A percentile compares a stretch with the other conserved stretches of the same genome.
phyloP scores from a whole-genome alignment of 2,113 vertebrate genomes.

The Centropristis striata region DNA sequence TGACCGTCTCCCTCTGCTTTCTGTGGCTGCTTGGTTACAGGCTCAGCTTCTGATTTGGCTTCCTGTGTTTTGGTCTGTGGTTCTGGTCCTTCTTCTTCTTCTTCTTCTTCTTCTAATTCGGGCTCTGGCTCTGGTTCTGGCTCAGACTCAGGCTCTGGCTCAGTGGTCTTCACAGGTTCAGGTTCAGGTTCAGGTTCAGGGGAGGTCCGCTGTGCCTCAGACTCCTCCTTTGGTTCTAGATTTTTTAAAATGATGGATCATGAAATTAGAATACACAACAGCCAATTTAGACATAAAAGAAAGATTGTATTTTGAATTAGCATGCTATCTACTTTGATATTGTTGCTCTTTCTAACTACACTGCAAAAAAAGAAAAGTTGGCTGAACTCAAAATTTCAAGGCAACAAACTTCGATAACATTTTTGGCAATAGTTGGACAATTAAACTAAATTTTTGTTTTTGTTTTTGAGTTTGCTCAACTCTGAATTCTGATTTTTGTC shows the following conservation, averaged over 20 bases:
- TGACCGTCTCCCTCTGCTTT: conserved; percentile 38
- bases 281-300: too few relatives aligned
- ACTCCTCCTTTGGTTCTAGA: conserved; percentile 52
- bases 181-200: conserved; percentile 39
- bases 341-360: background rate
- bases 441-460: too few relatives aligned
- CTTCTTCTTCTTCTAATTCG: too few relatives aligned
- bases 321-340: background rate
- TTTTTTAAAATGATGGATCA: conserved; percentile 7
- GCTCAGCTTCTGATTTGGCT: conserved; percentile 36
- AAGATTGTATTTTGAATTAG: too few relatives aligned
- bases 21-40: conserved; percentile 81
- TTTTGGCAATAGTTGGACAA: too few relatives aligned
- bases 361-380: too few relatives aligned
- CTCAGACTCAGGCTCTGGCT: conserved; percentile 12
- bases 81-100: too few relatives aligned
- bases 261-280: background rate
- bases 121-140: conserved; percentile 7
- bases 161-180: conserved; percentile 25
- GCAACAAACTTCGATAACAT: too few relatives aligned
- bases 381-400: too few relatives aligned
- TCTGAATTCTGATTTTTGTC: too few relatives aligned
- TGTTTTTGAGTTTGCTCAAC: too few relatives aligned
- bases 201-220: conserved; percentile 19
- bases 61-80: conserved; percentile 37